Percentiles rank a stretch among this genome's conserved stretches.
Conservation (phyloP, 2,797 vertebrate genomes). For the Melanotaenia boesemani region DNA sequence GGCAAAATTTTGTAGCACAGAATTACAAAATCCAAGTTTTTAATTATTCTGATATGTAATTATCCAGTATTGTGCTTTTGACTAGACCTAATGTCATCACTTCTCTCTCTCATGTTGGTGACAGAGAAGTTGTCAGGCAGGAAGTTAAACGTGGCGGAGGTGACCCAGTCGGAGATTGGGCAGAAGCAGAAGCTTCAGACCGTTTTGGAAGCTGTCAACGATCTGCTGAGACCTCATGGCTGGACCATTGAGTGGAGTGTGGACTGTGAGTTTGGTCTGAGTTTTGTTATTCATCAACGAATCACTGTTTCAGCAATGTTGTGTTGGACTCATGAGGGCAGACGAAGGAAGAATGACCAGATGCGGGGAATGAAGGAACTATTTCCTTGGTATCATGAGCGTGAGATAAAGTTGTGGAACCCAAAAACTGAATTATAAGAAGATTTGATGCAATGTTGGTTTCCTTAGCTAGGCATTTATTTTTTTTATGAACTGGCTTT, state of each 20-base stretch:
- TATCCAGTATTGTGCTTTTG: background rate
- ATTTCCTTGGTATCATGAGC: background rate
- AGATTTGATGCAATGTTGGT: background rate
- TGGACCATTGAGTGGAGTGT: slow-evolving; percentile 93
- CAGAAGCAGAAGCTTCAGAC: slow-evolving; percentile 98
- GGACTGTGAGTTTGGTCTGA: slow-evolving; percentile 87
- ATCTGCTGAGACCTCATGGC: slow-evolving; percentile 90
- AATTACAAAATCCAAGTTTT: background rate
- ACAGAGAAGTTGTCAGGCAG: slow-evolving; percentile 90
- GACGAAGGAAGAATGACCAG: background rate
- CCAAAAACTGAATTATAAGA: background rate
- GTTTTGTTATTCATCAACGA: background rate
- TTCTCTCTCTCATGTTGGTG: background rate
- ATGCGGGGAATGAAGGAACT: background rate
- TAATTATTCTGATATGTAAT: background rate
- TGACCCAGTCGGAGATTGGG: slow-evolving; percentile 95
- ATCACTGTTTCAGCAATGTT: background rate
- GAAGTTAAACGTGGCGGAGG: slow-evolving; percentile 96
- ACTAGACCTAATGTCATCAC: background rate
- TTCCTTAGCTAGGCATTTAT: background rate
- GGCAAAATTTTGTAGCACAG: background rate
- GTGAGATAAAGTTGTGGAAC: background rate
- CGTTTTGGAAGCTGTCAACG: slow-evolving; percentile 91
- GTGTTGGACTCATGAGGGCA: background rate
- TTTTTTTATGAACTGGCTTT: background rate